Evolutionary conservation across 2,797 vertebrate genomes (phyloP), one percentile per base, ranked within the genome.

Genomic region (Esox lucius): DNA sequence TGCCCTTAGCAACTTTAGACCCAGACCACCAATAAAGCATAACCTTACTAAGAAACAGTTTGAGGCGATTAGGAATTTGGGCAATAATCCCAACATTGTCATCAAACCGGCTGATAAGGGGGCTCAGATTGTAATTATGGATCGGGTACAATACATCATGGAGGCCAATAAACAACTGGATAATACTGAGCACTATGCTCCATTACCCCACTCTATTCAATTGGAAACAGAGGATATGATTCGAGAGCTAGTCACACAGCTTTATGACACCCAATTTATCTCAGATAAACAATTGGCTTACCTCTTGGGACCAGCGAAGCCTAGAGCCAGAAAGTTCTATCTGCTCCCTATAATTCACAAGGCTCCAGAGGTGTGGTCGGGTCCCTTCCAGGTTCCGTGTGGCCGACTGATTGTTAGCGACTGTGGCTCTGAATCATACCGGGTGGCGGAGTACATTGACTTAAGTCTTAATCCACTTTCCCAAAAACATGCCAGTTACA

Each of bases 61-160:
- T 2, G 17, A 28, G 8, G 71, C 61, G 2, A 0, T 73, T 0
- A 65, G 7, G 3, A 11, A 15, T 5, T 6, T 73, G 19, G 17
- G 8, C 1, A 49, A 64, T 4, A 64, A 46, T 11, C 12, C n/a
- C 5, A 22, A 35, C 19, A 64, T 49, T 15, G 26, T 76, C 6
- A 51, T 71, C 7, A 76, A 76, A 35, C 53, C 61, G 31, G 68
- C 66, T 12, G 68, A 70, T n/a, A 75, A 75, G 7, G 74, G 74
- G 1, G 16, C 33, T 15, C 56, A 68, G 15, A 65, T 76, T 19
- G 75, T 71, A 1, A 62, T 76, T 1, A 24, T 62, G 24, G 69
- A 76, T 49, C 1, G n/a, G 42, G 53, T 15, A 7, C 22, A 65
- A 11, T 71, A 61, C 19, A 5, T 48, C 1, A 4, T 62, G 2